Percentiles rank a stretch among this genome's conserved stretches.
Conservation (phyloP, 2,888 invertebrate species). For the Caenorhabditis imperialis region DNA sequence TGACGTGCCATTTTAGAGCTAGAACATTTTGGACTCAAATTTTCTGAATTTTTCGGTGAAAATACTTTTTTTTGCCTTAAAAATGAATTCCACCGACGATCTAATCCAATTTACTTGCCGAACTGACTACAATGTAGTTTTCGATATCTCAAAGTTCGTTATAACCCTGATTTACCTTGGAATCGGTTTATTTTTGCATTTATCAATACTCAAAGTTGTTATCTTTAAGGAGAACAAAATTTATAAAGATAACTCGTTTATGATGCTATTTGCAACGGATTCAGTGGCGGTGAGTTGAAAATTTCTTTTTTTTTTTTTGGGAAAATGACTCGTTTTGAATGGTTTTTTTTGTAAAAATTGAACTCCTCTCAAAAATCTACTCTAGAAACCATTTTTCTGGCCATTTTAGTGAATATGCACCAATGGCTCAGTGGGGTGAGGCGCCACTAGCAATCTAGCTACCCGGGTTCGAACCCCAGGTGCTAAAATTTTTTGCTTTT, state of each 20-base stretch:
- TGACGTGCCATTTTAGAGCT: too few relatives aligned
- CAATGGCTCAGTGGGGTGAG: background rate
- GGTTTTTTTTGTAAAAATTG: too few relatives aligned
- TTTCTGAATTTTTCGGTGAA: too few relatives aligned
- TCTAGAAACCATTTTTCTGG: too few relatives aligned
- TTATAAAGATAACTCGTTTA: conserved; percentile 10
- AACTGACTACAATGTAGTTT: background rate
- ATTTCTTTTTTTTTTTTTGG: background rate
- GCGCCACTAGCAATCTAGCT: background rate
- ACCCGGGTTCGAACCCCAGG: too few relatives aligned
- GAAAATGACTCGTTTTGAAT: background rate
- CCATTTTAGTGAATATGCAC: too few relatives aligned
- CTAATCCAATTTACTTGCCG: conserved; percentile 4
- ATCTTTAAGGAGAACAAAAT: background rate
- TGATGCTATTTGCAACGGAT: too few relatives aligned
- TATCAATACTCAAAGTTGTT: conserved; percentile 2
- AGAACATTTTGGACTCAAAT: too few relatives aligned
- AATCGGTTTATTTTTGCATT: conserved; percentile 8
- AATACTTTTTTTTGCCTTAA: background rate
- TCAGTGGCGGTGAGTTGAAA: conserved; percentile 11
- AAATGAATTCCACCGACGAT: background rate
- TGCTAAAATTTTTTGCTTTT: too few relatives aligned
- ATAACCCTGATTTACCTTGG: conserved; percentile 5
- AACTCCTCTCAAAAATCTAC: too few relatives aligned
- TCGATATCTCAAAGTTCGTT: conserved; percentile 14